Evolutionary conservation across 2,113 vertebrate species (phyloP).

Genomic region (Callipepla squamata): DNA sequence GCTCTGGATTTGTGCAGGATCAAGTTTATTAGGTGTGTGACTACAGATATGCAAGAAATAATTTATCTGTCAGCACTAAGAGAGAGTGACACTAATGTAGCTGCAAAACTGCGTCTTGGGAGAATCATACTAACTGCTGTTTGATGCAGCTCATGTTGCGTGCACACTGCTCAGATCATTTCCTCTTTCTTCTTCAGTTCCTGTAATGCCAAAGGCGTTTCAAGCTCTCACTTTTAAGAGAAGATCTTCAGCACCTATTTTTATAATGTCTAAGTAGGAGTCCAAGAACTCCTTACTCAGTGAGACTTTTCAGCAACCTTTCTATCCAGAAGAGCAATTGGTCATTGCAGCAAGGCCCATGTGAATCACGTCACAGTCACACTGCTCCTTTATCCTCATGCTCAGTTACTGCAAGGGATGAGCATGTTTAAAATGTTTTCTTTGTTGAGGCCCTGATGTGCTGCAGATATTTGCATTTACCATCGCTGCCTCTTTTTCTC

Average conservation of each 20-base stretch:
- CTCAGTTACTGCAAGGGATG: background rate
- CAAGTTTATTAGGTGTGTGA: background rate
- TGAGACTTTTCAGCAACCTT: background rate
- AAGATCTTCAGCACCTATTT: background rate
- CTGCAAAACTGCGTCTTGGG: background rate
- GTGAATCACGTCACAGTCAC: background rate
- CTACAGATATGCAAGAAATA: background rate
- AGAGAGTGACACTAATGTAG: background rate
- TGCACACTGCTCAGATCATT: background rate
- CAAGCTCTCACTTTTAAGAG: background rate
- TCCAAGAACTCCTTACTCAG: accelerated
- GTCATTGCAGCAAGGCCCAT: background rate
- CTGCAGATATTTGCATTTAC: slow-evolving; percentile 33
- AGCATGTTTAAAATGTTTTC: background rate
- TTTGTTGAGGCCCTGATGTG: background rate
- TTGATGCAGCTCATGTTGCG: background rate
- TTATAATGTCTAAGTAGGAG: background rate
- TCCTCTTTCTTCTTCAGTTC: slow-evolving; percentile 18
- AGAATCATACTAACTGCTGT: background rate
- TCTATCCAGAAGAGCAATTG: background rate
- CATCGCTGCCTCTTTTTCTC: slow-evolving; percentile 4
- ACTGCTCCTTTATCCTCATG: background rate
- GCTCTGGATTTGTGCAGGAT: background rate
- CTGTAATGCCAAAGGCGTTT: background rate
- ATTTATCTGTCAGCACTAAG: background rate